Evolutionary conservation across 2,113 vertebrate species (phyloP), one percentile per base, ranked within the genome.

Genomic region (Leptosomus discolor): DNA sequence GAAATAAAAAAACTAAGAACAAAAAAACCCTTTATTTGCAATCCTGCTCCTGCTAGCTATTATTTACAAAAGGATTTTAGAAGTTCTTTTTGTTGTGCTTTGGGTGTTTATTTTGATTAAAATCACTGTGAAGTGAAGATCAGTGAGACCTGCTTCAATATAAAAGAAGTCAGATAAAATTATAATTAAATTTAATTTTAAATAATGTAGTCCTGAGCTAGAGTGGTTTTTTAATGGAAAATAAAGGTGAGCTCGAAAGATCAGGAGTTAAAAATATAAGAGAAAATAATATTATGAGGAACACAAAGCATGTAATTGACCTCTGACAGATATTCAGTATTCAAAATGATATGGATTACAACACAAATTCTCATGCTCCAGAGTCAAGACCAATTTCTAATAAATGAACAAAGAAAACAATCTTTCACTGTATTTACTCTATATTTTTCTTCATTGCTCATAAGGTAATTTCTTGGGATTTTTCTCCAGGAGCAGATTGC

Each of bases 81-180:
- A 65, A 4, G 4, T 61, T 56, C 6, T 50, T 74, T 92, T 83
- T 80, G 9, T 48, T 87, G 45, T 76, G 45, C 41, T 76, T 58
- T 57, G 15, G 18, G 12, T 77, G 45, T 2, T 14, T 34, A 73
- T 81, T 92, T 50, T 27, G 27, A 64, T 91, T 86, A 71, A 91
- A 76, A 60, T 53, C 21, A 18, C 39, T 57, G 11, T 61, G 74
- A 76, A 88, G 20, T 73, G 53, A 79, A 82, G 46, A 91, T 74
- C 41, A 57, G n/a, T 70, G 27, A 95, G 29, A 27, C 78, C 75
- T 91, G 18, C 32, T 94, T 92, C 56, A 67, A 19, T 56, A 50
- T 54, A 37, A 90, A 92, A 46, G 21, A 63, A 51, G n/a, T 68
- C 51, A 81, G 34, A 63, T 74, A 20, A 54, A 81, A 89, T n/a